phyloP scores from a whole-genome alignment of 2,113 vertebrate genomes.

The Brachypteracias leptosomus region DNA sequence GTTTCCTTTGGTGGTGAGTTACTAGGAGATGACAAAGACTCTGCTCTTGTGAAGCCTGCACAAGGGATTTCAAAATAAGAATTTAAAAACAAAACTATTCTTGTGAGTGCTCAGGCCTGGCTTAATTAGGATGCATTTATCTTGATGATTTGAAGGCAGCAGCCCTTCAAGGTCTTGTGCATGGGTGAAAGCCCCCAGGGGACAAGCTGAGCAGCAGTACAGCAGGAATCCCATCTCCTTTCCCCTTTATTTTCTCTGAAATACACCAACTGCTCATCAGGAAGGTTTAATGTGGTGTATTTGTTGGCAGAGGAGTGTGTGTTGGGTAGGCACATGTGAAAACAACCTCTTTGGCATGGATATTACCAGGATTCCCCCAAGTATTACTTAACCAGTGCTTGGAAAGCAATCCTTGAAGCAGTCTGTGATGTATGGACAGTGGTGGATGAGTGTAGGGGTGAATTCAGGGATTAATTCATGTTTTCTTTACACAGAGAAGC shows the following conservation, averaged over 20 bases:
- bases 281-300: background rate
- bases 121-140: background rate
- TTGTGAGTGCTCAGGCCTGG: background rate
- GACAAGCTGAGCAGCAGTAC: background rate
- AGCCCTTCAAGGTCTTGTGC: background rate
- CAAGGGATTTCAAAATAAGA: background rate
- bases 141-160: background rate
- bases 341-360: background rate
- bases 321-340: background rate
- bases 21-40: background rate
- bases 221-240: background rate
- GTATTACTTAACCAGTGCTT: background rate
- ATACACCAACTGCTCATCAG: background rate
- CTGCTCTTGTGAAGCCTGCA: background rate
- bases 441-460: background rate
- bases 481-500: background rate
- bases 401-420: background rate
- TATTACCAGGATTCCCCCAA: background rate
- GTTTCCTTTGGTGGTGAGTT: background rate
- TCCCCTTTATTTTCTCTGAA: background rate
- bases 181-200: background rate
- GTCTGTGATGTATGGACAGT: no score
- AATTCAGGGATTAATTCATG: background rate
- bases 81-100: background rate
- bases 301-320: background rate